Percentiles rank a stretch among this genome's conserved stretches.
phyloP scores from a whole-genome alignment of 1,140 invertebrate species.

The Liolophura sinensis region DNA sequence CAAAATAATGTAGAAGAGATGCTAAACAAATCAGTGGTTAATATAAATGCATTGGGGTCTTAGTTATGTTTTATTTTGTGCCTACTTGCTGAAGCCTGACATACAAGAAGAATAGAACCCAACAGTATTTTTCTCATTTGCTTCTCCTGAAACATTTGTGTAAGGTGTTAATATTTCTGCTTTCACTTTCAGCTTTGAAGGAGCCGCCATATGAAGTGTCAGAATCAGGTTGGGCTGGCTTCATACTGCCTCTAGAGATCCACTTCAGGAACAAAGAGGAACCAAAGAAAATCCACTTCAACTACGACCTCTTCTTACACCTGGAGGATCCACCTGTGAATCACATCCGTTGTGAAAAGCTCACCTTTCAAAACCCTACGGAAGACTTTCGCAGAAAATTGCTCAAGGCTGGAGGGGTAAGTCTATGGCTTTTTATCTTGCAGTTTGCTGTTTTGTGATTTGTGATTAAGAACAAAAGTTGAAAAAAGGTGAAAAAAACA shows the following conservation, averaged over 20 bases:
- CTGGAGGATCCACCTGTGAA: slow-evolving; percentile 71
- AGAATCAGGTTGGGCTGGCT: slow-evolving; percentile 94
- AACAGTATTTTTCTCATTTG: too few relatives aligned
- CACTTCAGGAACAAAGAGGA: slow-evolving; percentile 90
- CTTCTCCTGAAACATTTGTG: too few relatives aligned
- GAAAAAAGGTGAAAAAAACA: too few relatives aligned
- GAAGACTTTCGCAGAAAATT: slow-evolving; percentile 88
- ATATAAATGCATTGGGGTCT: too few relatives aligned
- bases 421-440: slow-evolving; percentile 32
- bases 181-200: slow-evolving; percentile 62
- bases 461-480: too few relatives aligned
- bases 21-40: too few relatives aligned
- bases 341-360: slow-evolving; percentile 71
- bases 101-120: too few relatives aligned
- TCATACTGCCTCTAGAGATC: slow-evolving; percentile 86
- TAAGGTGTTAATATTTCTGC: too few relatives aligned
- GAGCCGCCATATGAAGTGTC: slow-evolving; percentile 89
- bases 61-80: too few relatives aligned
- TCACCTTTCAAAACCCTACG: slow-evolving; percentile 80
- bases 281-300: slow-evolving; percentile 82
- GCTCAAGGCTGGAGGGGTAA: slow-evolving; percentile 82
- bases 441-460: slow-evolving; percentile 4
- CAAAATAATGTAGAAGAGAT: too few relatives aligned
- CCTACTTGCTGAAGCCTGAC: too few relatives aligned
- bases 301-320: slow-evolving; percentile 85